Evolutionary conservation across 2,888 invertebrate genomes (phyloP).

Genomic region (Netelia fuscicornis): DNA sequence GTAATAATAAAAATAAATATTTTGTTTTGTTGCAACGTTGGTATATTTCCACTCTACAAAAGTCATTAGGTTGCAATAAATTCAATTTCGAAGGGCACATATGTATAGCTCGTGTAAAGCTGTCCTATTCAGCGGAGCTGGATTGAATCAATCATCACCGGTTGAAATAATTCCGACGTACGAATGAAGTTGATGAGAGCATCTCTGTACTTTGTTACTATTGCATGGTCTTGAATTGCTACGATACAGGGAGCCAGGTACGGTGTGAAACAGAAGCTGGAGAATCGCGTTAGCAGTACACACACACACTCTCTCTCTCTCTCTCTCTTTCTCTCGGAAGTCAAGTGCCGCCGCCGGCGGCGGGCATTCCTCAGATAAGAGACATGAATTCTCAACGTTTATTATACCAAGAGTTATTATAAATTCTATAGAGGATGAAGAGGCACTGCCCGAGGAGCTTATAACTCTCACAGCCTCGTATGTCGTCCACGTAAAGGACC

Average conservation of each 20-base stretch:
- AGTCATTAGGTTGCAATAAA: background rate
- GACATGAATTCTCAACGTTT: constrained; percentile 68
- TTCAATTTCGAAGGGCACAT: background rate
- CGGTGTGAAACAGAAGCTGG: constrained; percentile 39
- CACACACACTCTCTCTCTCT: constrained; percentile 27
- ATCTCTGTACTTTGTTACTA: constrained; percentile 38
- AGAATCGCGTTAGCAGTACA: constrained; percentile 36
- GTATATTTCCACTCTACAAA: background rate
- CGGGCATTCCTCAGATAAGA: constrained; percentile 71
- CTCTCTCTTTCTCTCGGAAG: constrained; percentile 57
- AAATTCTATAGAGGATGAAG: constrained; percentile 54
- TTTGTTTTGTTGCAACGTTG: background rate
- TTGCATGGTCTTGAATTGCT: background rate
- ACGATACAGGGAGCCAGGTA: constrained; percentile 43
- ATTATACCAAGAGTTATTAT: constrained; percentile 71
- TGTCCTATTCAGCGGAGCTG: background rate
- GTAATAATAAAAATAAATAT: too few relatives aligned
- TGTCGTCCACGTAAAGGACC: constrained; percentile 1
- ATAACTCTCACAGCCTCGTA: constrained; percentile 8
- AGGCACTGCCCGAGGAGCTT: constrained; percentile 10
- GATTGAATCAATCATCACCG: constrained; percentile 67
- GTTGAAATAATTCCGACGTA: constrained; percentile 39
- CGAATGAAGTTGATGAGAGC: constrained; percentile 38
- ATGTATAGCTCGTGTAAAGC: background rate
- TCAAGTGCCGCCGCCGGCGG: constrained; percentile 67